A percentile compares a stretch with the other conserved stretches of the same genome.
phyloP scores from a whole-genome alignment of 2,888 invertebrate species.

The Drosophila melanocephala region DNA sequence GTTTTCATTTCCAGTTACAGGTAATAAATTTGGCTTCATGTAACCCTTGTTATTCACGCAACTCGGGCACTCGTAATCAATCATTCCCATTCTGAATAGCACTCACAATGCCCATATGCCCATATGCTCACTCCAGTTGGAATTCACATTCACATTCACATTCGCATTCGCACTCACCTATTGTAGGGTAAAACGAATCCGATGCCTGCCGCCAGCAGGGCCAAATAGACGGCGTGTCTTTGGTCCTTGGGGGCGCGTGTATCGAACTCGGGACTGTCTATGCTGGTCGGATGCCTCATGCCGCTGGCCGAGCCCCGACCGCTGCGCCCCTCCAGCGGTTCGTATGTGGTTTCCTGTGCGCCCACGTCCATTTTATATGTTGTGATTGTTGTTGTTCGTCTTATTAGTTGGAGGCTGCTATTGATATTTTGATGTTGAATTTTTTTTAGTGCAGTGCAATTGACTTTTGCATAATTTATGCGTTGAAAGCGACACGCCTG shows the following conservation, averaged over 20 bases:
- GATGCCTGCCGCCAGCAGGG: conserved; percentile 92
- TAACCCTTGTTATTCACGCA: conserved; percentile 11
- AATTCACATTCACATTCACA: neutral
- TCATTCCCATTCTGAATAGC: conserved; percentile 20
- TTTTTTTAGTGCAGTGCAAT: conserved; percentile 28
- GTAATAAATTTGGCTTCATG: conserved; percentile 16
- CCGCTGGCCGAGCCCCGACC: conserved; percentile 46
- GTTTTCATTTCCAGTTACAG: neutral
- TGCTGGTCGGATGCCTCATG: conserved; percentile 76
- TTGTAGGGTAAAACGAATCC: conserved; percentile 97
- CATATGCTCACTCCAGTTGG: neutral
- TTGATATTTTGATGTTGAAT: conserved; percentile 9
- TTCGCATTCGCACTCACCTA: conserved; percentile 87
- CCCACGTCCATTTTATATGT: conserved; percentile 66
- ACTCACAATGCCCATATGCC: conserved; percentile 10
- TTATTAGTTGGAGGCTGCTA: conserved; percentile 1
- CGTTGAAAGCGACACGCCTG: conserved; percentile 36
- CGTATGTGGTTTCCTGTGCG: conserved; percentile 84
- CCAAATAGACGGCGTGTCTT: conserved; percentile 84
- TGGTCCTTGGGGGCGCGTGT: conserved; percentile 85
- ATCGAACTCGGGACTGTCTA: conserved; percentile 85
- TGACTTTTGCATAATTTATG: conserved; percentile 57
- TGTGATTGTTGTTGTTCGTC: conserved; percentile 2
- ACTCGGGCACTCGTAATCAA: conserved; percentile 21
- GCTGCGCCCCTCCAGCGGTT: conserved; percentile 84